phyloP scores from a whole-genome alignment of 2,113 vertebrate genomes.

The Sula dactylatra region DNA sequence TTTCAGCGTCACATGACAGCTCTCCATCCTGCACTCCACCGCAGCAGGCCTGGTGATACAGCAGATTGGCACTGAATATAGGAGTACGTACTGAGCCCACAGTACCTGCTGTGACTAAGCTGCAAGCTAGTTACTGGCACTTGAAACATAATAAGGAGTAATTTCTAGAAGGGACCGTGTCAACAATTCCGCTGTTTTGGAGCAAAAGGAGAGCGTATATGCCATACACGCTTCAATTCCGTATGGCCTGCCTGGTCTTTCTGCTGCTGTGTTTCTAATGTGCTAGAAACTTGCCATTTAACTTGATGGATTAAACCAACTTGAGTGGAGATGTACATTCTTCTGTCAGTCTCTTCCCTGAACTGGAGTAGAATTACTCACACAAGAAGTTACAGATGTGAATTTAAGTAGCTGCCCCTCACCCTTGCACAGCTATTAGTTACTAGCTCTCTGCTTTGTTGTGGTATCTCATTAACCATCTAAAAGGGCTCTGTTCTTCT shows the following conservation, averaged over 20 bases:
- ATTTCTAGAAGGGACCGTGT: neutral
- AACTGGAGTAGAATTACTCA: neutral
- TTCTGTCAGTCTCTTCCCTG: neutral
- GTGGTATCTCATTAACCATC: neutral
- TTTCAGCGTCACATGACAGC: neutral
- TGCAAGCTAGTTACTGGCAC: neutral
- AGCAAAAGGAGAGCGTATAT: neutral
- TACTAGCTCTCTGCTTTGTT: neutral
- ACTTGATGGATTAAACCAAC: neutral
- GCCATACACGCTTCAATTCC: neutral
- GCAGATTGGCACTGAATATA: neutral
- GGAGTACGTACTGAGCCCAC: neutral
- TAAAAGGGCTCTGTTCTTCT: neutral
- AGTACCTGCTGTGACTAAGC: neutral
- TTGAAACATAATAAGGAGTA: neutral
- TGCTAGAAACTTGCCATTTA: neutral
- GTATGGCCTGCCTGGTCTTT: neutral
- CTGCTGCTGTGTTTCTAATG: neutral
- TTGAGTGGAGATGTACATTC: neutral
- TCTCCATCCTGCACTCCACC: neutral
- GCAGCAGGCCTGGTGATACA: neutral
- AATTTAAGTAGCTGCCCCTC: neutral
- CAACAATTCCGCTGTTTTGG: neutral
- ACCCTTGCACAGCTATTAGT: neutral
- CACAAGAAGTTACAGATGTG: neutral